These are phyloP conservation scores for Nematopogon swammerdamellus DNA, from an alignment of 2,888 invertebrate species.

Conservation along the genomic window DNA sequence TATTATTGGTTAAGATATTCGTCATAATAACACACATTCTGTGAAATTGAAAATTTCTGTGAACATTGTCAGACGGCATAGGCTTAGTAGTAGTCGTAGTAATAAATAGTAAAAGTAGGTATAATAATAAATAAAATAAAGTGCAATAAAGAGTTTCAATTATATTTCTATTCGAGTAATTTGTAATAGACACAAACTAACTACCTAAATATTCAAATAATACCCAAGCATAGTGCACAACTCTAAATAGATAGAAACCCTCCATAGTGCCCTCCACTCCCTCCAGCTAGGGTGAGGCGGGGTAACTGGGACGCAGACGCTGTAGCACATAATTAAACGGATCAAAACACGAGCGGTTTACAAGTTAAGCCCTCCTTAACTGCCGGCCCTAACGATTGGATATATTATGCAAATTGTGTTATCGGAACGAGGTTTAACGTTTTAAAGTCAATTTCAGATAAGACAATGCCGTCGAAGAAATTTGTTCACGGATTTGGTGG, in stretches of 20 bases:
- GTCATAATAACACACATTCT: too few species aligned
- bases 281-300: neutral
- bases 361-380: neutral
- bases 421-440: neutral
- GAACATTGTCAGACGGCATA: too few species aligned
- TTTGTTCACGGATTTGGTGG: neutral
- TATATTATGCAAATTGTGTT: neutral
- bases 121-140: too few species aligned
- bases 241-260: too few species aligned
- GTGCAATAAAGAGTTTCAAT: too few species aligned
- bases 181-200: too few species aligned
- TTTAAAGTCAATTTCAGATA: neutral
- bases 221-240: neutral
- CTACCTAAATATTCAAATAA: slow-evolving; percentile 3
- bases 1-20: too few species aligned
- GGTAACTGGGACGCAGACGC: neutral
- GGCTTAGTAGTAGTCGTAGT: too few species aligned
- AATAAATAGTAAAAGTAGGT: too few species aligned
- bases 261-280: neutral
- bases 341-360: neutral
- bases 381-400: neutral
- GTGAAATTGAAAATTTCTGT: too few species aligned
- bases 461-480: neutral
- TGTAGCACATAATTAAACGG: neutral
- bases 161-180: too few species aligned